Evolutionary conservation across 2,113 vertebrate genomes (phyloP).

Genomic region (Lampris megalopsis): DNA sequence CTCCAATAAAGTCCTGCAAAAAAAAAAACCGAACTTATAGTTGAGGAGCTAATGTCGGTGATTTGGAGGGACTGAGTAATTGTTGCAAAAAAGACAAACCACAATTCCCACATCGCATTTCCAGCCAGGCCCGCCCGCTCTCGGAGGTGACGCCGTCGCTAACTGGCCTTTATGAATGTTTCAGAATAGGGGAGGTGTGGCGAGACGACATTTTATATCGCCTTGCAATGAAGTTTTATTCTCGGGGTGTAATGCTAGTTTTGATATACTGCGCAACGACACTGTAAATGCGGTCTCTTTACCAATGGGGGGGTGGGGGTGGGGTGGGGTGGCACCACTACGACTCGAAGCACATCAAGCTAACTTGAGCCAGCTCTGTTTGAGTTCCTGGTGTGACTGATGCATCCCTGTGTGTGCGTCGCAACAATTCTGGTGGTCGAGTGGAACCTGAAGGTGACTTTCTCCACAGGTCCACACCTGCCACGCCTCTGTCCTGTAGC

Average conservation of each 20-base stretch:
- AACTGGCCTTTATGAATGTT: slow-evolving; percentile 75
- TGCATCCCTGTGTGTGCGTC: slow-evolving; percentile 27
- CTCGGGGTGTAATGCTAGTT: slow-evolving; percentile 27
- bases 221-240: slow-evolving; percentile 51
- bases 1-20: slow-evolving; percentile 60
- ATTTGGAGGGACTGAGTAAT: slow-evolving; percentile 62
- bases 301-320: neutral
- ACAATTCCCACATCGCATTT: slow-evolving; percentile 58
- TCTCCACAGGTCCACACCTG: slow-evolving; percentile 62
- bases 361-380: slow-evolving; percentile 14
- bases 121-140: slow-evolving; percentile 46
- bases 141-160: slow-evolving; percentile 56
- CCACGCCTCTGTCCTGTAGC: slow-evolving; percentile 68
- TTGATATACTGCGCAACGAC: slow-evolving; percentile 27
- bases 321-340: slow-evolving; percentile 22
- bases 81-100: slow-evolving; percentile 45
- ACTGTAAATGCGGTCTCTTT: slow-evolving; percentile 30
- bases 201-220: slow-evolving; percentile 55
- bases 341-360: slow-evolving; percentile 25
- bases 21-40: slow-evolving; percentile 47
- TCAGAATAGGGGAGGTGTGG: slow-evolving; percentile 38
- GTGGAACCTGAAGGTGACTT: slow-evolving; percentile 82
- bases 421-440: slow-evolving; percentile 33
- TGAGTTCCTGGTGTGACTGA: slow-evolving; percentile 6
- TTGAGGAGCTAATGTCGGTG: slow-evolving; percentile 73